These are phyloP conservation scores for Drosophila watanabei DNA, from an alignment of 1,140 invertebrate species.

Conservation along the genomic window DNA sequence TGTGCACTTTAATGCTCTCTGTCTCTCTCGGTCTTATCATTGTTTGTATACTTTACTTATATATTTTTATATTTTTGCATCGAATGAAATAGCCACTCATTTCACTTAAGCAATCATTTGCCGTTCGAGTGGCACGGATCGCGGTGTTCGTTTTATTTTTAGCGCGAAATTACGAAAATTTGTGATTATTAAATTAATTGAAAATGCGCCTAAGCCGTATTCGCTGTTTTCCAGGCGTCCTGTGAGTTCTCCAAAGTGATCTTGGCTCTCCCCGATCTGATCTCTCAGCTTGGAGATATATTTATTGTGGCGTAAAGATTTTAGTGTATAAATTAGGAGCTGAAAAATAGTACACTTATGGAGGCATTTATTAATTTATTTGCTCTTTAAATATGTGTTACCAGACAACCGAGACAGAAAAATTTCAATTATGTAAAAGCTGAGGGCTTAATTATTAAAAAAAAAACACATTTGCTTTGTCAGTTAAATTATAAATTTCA, in stretches of 20 bases:
- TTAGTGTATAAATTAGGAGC: background rate
- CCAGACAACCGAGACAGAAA: background rate
- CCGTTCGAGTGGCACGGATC: slow-evolving; percentile 19
- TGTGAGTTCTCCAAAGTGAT: slow-evolving; percentile 51
- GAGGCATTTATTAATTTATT: background rate
- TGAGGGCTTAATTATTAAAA: background rate
- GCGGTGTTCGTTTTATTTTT: slow-evolving; percentile 29
- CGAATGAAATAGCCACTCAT: slow-evolving; percentile 25
- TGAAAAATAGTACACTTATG: background rate
- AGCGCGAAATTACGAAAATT: slow-evolving; percentile 48
- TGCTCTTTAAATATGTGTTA: background rate
- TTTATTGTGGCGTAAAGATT: background rate
- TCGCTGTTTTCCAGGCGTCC: slow-evolving; percentile 41
- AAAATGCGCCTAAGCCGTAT: slow-evolving; percentile 51
- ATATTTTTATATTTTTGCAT: slow-evolving; percentile 46
- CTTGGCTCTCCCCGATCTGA: slow-evolving; percentile 9
- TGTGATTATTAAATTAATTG: slow-evolving; percentile 28
- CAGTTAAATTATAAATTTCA: background rate
- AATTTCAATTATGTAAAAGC: slow-evolving; percentile 4
- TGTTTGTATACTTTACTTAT: slow-evolving; percentile 35
- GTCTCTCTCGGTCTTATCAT: slow-evolving; percentile 40
- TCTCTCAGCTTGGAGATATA: background rate
- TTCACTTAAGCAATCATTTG: slow-evolving; percentile 30
- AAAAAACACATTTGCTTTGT: background rate
- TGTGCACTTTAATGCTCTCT: slow-evolving; percentile 30